Conservation (phyloP, 1,140 invertebrate species). For the Chelonus insularis region DNA sequence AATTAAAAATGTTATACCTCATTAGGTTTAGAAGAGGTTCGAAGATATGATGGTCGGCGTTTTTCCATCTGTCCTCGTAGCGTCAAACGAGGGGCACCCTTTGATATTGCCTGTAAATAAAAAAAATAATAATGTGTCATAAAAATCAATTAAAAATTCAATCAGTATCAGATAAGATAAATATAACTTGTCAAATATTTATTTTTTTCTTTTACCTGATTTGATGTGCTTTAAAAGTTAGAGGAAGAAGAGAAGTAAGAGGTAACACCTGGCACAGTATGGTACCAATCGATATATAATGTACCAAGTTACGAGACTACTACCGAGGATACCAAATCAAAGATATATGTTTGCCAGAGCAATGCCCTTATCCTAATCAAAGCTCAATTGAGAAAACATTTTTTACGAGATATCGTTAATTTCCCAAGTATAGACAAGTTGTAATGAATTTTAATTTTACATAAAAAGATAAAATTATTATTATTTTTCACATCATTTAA, state of each 20-base stretch:
- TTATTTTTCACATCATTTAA: no score
- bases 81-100: conserved; percentile 42
- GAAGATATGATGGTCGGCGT: conserved; percentile 53
- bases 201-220: no score
- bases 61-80: conserved; percentile 53
- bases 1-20: conserved; percentile 43
- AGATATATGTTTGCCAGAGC: neutral
- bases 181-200: no score
- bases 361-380: neutral
- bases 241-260: conserved; percentile 35
- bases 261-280: conserved; percentile 50
- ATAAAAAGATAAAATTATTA: no score
- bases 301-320: neutral
- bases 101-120: conserved; percentile 36
- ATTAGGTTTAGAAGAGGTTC: conserved; percentile 46
- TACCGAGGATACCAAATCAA: neutral
- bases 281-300: conserved; percentile 51
- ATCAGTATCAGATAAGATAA: neutral
- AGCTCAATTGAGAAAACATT: neutral
- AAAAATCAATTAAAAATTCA: no score
- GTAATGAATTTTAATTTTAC: no score
- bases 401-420: no score
- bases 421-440: no score
- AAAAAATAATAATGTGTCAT: no score
- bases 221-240: no score